Evolutionary conservation across 2,113 vertebrate genomes (phyloP).

Genomic region (Athene noctua): DNA sequence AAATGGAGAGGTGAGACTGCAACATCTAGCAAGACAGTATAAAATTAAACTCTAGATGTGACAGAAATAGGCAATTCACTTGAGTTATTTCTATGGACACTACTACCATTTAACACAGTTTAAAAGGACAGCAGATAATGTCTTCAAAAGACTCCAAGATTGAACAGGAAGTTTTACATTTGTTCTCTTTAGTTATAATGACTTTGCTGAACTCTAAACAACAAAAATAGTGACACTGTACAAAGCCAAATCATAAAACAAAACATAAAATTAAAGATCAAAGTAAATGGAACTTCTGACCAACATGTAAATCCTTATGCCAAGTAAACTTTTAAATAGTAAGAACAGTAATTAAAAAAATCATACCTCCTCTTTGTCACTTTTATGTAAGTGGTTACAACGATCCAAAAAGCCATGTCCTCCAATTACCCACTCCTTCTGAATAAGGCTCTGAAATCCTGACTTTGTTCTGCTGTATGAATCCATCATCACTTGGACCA

Average conservation of each 20-base stretch:
- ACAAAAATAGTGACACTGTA: neutral
- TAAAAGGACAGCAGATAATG: neutral
- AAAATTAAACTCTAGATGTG: neutral
- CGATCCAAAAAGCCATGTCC: constrained; percentile 85
- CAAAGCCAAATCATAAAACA: neutral
- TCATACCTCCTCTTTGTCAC: constrained; percentile 82
- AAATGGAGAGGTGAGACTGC: neutral
- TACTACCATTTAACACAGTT: neutral
- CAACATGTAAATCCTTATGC: neutral
- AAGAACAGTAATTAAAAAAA: neutral
- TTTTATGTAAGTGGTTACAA: constrained; percentile 84
- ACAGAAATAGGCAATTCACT: neutral
- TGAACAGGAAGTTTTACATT: neutral
- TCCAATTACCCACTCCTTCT: constrained; percentile 88
- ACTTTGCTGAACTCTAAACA: neutral
- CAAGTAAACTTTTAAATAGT: neutral
- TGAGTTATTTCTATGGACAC: neutral
- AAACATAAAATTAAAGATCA: neutral
- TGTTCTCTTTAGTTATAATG: neutral
- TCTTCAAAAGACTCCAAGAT: neutral
- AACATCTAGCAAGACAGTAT: neutral
- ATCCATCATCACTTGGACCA: constrained; percentile 91
- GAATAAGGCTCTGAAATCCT: constrained; percentile 87
- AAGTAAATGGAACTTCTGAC: neutral
- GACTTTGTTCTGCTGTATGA: constrained; percentile 80